Conservation (phyloP, 2,888 invertebrate genomes). For the Lepidochrysops patricia region DNA sequence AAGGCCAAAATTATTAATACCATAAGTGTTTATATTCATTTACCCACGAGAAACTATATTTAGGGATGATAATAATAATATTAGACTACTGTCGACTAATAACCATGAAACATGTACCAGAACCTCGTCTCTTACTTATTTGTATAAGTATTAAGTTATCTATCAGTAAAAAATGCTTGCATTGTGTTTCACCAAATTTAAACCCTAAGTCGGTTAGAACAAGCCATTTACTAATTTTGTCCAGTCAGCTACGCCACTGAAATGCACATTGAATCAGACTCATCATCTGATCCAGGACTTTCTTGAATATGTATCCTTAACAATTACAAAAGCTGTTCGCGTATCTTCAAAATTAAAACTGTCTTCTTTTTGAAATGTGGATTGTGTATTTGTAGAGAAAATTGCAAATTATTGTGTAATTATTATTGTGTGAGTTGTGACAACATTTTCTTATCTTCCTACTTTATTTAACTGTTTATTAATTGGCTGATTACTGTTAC, state of each 20-base stretch:
- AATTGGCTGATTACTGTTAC: neutral
- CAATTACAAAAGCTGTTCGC: neutral
- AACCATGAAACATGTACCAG: too few species aligned
- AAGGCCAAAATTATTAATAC: too few species aligned
- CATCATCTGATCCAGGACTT: slow-evolving; percentile 34
- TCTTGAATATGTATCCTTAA: neutral
- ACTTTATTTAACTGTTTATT: neutral
- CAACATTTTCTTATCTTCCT: neutral
- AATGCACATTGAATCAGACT: slow-evolving; percentile 67
- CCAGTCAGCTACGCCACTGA: neutral
- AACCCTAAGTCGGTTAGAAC: too few species aligned
- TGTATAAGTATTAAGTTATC: too few species aligned
- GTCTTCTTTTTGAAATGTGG: neutral
- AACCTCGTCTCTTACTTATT: too few species aligned
- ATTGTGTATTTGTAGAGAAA: neutral
- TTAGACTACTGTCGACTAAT: too few species aligned
- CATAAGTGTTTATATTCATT: too few species aligned
- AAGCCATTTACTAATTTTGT: too few species aligned
- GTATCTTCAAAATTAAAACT: neutral
- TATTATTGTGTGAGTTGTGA: neutral
- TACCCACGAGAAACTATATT: too few species aligned
- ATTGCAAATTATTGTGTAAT: neutral
- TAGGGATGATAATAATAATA: too few species aligned
- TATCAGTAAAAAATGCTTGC: too few species aligned
- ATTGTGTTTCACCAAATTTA: too few species aligned